phyloP scores from a whole-genome alignment of 2,888 invertebrate genomes.

The Orthosia incerta region DNA sequence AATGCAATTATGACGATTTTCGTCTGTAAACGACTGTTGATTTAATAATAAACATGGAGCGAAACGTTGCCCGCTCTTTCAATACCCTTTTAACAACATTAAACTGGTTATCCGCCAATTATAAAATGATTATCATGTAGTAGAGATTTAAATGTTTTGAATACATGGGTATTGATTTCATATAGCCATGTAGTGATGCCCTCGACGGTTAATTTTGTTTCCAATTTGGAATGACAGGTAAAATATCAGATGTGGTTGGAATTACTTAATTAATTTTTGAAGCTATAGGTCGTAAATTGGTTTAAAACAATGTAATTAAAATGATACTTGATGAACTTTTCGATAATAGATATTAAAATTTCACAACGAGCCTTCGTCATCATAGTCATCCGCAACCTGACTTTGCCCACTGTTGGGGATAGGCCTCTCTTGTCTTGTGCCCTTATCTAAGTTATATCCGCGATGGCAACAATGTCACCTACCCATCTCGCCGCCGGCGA shows the following conservation, averaged over 20 bases:
- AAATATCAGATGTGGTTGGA: constrained; percentile 11
- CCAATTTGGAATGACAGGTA: constrained; percentile 33
- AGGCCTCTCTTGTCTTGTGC: no score
- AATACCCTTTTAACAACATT: constrained; percentile 24
- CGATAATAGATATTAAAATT: neutral
- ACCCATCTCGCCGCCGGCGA: no score
- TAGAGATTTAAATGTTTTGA: constrained; percentile 14
- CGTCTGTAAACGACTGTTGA: constrained; percentile 43
- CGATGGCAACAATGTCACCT: no score
- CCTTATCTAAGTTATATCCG: no score
- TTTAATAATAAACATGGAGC: constrained; percentile 40
- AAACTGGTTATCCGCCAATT: constrained; percentile 42
- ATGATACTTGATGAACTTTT: neutral
- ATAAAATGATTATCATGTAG: constrained; percentile 34
- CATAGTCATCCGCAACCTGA: neutral
- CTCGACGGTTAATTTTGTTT: constrained; percentile 38
- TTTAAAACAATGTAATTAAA: constrained; percentile 16
- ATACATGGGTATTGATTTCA: constrained; percentile 35
- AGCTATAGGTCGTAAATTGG: neutral
- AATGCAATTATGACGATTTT: constrained; percentile 59
- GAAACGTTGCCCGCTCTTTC: constrained; percentile 10
- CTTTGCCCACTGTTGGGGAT: neutral
- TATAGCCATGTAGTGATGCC: neutral
- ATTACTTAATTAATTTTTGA: constrained; percentile 18
- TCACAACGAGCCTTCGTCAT: no score